phyloP scores from a whole-genome alignment of 1,140 invertebrate species.

The Ctenoplectra terminalis region DNA sequence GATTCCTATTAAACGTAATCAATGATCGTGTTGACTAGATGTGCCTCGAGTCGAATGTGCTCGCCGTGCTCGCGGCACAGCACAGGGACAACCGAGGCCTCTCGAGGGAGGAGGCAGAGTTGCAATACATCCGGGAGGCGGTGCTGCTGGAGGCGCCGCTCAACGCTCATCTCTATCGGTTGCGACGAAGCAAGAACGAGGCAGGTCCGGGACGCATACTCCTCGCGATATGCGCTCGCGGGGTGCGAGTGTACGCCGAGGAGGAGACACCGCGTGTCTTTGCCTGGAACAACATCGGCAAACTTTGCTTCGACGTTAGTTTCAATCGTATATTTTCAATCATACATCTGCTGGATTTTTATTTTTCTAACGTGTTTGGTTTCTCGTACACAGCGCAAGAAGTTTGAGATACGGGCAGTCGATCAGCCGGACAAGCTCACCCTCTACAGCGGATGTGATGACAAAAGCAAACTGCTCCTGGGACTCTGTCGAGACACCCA shows the following conservation, averaged over 20 bases:
- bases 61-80: conserved; percentile 84
- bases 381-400: conserved; percentile 88
- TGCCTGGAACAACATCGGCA: conserved; percentile 96
- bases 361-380: conserved; percentile 34
- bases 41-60: conserved; percentile 84
- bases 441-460: conserved; percentile 94
- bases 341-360: background rate
- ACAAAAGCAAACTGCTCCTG: conserved; percentile 95
- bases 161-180: conserved; percentile 95
- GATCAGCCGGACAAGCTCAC: conserved; percentile 92
- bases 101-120: conserved; percentile 90
- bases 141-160: conserved; percentile 93
- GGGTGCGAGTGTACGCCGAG: conserved; percentile 91
- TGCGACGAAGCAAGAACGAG: conserved; percentile 93
- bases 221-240: conserved; percentile 92
- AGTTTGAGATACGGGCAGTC: conserved; percentile 96
- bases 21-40: conserved; percentile 72
- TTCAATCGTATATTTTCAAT: background rate
- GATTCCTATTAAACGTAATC: background rate
- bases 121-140: conserved; percentile 94
- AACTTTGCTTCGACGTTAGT: conserved; percentile 94
- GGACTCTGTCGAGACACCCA: conserved; percentile 95
- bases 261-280: conserved; percentile 89
- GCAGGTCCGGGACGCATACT: conserved; percentile 88
- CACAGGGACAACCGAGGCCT: conserved; percentile 91